Evolutionary conservation across 2,113 vertebrate genomes (phyloP), one percentile per base, ranked within the genome.

Genomic region (Salminus brasiliensis): DNA sequence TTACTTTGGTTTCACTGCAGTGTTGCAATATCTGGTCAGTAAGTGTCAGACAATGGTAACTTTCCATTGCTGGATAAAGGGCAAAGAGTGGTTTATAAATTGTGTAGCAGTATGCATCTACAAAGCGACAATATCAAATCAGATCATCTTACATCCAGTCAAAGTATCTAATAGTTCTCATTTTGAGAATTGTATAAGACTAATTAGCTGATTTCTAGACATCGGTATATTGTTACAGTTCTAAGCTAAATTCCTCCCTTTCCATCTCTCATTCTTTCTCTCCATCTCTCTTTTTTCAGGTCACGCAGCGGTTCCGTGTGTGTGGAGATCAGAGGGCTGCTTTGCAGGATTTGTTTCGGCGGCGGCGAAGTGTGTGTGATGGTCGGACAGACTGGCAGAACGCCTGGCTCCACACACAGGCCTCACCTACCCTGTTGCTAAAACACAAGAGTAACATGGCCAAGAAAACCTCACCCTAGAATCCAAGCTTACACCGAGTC

Each of bases 341-440:
- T 82, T 90, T 96, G n/a, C 92, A 92, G 84, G 94, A 96, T 85
- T 92, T 96, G 67, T 89, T 97, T 83, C 93, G 94, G 23, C 95
- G 94, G 95, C 92, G 95, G 76, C 92, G 93, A 85, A 91, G 87
- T 85, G 93, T 96, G 75, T 95, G 95, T 62, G 96, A 97, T 89
- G 92, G 93, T 53, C 85, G 72, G 36, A 90, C 87, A 18, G 90
- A 92, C 79, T 95, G 95, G 93, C 94, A 95, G 84, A 92, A 92
- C 57, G 91, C 70, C 83, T 91, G 49, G 52, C 87, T 90, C 86
- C 92, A 78, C 87, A 92, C 94, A 91, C 68, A 93, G 84, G 2
- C 93, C 90, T 23, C 93, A 79, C 89, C 95, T 72, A 88, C 89
- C 83, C 79, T 87, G 21, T 87, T 94, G 89, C 88, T 95, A 89